Base-by-base conservation (phyloP, 2,888 invertebrate species). In the Argynnis bischoffii region DNA sequence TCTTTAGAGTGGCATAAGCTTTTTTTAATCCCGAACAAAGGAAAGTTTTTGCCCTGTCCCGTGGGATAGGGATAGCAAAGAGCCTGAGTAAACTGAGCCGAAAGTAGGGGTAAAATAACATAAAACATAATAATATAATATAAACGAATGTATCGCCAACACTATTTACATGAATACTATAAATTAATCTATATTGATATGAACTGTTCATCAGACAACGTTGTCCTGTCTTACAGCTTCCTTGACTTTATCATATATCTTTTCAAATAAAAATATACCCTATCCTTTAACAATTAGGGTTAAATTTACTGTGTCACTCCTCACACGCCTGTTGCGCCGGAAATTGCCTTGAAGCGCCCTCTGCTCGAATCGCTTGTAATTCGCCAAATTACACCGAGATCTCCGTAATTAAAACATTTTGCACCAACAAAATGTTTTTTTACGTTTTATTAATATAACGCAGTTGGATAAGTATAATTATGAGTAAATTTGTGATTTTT, bases 331-430 rank as follows among this genome's bases (percentile, higher is more conserved):
- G 90, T 90, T 90, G 90, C 89, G 70, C 83, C 90, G 91, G 92
- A 92, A 88, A 91, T 89, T 86, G 82, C 86, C 82, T 80, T 79
- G 87, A 85, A 87, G 87, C 85, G 81, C 85, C 84, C 87, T 84
- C 84, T 83, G 79, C 76, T 81, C 83, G 87, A 87, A 89, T 88
- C 82, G 85, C 84, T 85, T 87, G 88, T 90, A 89, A 90, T 87
- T 86, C 88, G 82, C 80, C 84, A 89, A 90, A 90, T 91, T 90
- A 90, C 88, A 81, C 83, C 77, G 79, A 81, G 76, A 81, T 82
- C 80, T 81, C 82, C 75, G 84, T 90, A 90, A 90, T 90, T 91
- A 90, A 88, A 88, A 85, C 83, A 84, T 88, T 86, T 85, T 81
- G 70, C 69, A 66, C 68, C 46, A 63, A 66, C 66, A 57, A 57